Evolutionary conservation across 2,888 invertebrate species (phyloP), one percentile per base, ranked within the genome.

Genomic region (Liopterus haemorrhoidalis): DNA sequence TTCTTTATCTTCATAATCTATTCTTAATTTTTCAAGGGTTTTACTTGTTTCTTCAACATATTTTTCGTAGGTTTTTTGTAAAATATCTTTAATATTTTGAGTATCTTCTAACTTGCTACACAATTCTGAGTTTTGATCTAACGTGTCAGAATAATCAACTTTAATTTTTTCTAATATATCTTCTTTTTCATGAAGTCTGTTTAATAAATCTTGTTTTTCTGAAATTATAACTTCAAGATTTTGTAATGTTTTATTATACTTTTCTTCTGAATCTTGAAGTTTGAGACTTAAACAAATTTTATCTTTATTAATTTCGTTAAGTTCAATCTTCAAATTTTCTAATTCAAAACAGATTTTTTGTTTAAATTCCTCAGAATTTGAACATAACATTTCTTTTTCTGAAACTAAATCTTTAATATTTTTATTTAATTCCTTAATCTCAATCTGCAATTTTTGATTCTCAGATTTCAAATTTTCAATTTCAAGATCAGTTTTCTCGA

Each of bases 351-450:
- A n/a, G n/a, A 33, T 5, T 33, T 33, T 11, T 33, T 15, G n/a
- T 4, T 19, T 19, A 2, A 33, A 8, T 4, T 33, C n/a, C 18
- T 9, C 9, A 1, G 19, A 18, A 9, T 16, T 20, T 9, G 15
- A 9, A 19, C 20, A 19, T 12, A 33, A 16, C 5, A 12, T 19
- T 5, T 33, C 33, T 22, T 22, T 36, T 22, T 36, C 36, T 8
- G n/a, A 12, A 6, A 21, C 9, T 22, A 36, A 12, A 14, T 20
- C 12, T 12, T 36, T 16, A 12, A 36, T 8, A n/a, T 16, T 33
- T 11, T 8, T 19, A 11, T 33, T 33, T 15, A 3, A 11, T 16
- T 6, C 3, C 20, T 33, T n/a, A 33, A 18, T 33, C 11, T 16
- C 16, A 9, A 33, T 18, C 20, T 11, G 18, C 33, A 3, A 18